These are phyloP conservation scores for Quadroppia sp. DNA, from an alignment of 2,888 invertebrate genomes.

Conservation along the genomic window DNA sequence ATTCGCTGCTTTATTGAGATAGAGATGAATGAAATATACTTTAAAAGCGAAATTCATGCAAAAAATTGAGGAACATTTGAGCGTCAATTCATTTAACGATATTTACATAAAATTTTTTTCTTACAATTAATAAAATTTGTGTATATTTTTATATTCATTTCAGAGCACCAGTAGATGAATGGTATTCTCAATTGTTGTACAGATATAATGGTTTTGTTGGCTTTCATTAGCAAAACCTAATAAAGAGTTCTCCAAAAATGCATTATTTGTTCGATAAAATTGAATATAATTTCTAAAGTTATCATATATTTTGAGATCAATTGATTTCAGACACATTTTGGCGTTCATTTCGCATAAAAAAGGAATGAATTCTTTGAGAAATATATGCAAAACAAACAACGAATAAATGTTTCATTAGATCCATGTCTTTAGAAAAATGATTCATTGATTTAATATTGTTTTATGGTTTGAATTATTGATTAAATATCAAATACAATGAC, in stretches of 20 bases:
- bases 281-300: conserved; percentile 2
- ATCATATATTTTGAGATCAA: background rate
- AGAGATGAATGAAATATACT: conserved; percentile 1
- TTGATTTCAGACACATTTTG: conserved; percentile 21
- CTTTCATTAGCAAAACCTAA: conserved; percentile 17
- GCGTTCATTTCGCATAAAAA: conserved; percentile 2
- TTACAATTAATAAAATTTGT: background rate
- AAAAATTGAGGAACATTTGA: conserved; percentile 38
- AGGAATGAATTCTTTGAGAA: conserved; percentile 21
- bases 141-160: conserved; percentile 5
- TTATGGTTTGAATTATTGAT: background rate
- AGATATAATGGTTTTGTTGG: background rate
- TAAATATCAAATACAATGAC: background rate
- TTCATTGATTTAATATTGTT: conserved; percentile 7
- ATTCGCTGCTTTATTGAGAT: conserved; percentile 32
- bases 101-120: conserved; percentile 21
- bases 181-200: background rate
- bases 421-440: background rate
- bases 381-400: conserved; percentile 24
- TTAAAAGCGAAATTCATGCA: conserved; percentile 23
- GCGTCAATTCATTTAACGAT: conserved; percentile 32
- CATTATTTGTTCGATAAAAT: conserved; percentile 14
- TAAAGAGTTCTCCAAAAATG: conserved; percentile 1
- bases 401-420: background rate
- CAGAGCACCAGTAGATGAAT: conserved; percentile 8